These are phyloP conservation scores for Dryobates pubescens DNA, from an alignment of 2,797 vertebrate genomes.

Conservation along the genomic window DNA sequence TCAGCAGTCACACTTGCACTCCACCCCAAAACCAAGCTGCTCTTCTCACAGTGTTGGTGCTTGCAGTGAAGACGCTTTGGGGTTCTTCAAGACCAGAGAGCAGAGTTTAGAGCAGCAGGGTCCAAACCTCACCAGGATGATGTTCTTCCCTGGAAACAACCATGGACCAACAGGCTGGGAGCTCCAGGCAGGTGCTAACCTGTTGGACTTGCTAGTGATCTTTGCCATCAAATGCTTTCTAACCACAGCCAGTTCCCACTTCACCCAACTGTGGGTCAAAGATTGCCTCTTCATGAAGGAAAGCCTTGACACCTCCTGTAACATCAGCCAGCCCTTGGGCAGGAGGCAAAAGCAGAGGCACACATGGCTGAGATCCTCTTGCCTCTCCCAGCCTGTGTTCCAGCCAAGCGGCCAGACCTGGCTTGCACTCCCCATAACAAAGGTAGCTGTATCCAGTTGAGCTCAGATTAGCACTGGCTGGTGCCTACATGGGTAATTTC, in stretches of 20 bases:
- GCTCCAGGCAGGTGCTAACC: not conserved
- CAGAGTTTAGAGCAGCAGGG: not conserved
- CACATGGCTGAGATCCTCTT: not conserved
- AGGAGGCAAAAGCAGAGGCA: not conserved
- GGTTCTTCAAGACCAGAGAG: not conserved
- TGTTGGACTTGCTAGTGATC: not conserved
- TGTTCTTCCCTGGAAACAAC: not conserved
- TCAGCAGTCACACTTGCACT: rapidly evolving
- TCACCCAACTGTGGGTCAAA: not conserved
- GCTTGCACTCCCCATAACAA: not conserved
- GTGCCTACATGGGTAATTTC: not conserved
- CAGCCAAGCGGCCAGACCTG: not conserved
- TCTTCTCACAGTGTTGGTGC: rapidly evolving
- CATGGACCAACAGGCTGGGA: not conserved
- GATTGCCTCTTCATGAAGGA: not conserved
- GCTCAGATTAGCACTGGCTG: not conserved
- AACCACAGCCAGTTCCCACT: not conserved
- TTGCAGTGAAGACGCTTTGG: not conserved
- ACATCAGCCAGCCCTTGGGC: not conserved
- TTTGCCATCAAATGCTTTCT: not conserved
- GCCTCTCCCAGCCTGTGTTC: not conserved
- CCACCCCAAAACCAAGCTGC: not conserved
- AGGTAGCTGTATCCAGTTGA: not conserved
- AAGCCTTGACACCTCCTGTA: not conserved
- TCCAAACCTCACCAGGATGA: not conserved